A percentile compares a stretch with the other conserved stretches of the same genome.
Evolutionary conservation across 2,888 invertebrate genomes (phyloP).

Genomic region (Hymenopus coronatus): DNA sequence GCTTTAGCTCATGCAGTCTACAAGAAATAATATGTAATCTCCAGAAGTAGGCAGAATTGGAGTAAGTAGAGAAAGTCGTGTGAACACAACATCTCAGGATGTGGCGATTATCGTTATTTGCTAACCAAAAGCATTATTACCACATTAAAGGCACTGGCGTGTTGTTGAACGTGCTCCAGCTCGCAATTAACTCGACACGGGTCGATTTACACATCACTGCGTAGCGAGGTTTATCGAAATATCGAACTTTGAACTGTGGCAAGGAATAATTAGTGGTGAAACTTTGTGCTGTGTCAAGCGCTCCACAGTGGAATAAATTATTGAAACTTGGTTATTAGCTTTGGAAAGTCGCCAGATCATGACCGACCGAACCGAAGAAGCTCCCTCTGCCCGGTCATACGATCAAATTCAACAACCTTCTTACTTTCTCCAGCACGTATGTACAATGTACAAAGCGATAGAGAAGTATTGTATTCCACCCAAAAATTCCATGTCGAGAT

Average conservation of each 20-base stretch:
- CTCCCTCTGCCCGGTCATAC: too few relatives aligned
- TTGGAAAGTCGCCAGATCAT: neutral
- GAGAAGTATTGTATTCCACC: too few relatives aligned
- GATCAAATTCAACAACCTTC: too few relatives aligned
- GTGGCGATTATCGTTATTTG: neutral
- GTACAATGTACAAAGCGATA: too few relatives aligned
- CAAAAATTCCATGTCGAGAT: too few relatives aligned
- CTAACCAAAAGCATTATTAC: neutral
- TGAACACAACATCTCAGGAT: too few relatives aligned
- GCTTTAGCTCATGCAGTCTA: too few relatives aligned
- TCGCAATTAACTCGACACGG: neutral
- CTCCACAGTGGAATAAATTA: neutral
- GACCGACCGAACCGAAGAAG: too few relatives aligned
- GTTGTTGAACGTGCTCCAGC: neutral
- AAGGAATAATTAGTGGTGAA: neutral
- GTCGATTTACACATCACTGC: neutral
- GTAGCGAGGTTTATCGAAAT: neutral
- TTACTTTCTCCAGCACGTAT: too few relatives aligned
- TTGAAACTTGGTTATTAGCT: neutral
- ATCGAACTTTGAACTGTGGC: neutral
- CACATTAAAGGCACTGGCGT: neutral
- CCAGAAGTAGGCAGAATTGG: too few relatives aligned
- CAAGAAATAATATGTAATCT: too few relatives aligned
- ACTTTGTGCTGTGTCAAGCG: neutral
- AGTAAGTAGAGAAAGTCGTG: too few relatives aligned